Conservation (phyloP, 2,888 invertebrate species). For the Drosophila prolongata region DNA sequence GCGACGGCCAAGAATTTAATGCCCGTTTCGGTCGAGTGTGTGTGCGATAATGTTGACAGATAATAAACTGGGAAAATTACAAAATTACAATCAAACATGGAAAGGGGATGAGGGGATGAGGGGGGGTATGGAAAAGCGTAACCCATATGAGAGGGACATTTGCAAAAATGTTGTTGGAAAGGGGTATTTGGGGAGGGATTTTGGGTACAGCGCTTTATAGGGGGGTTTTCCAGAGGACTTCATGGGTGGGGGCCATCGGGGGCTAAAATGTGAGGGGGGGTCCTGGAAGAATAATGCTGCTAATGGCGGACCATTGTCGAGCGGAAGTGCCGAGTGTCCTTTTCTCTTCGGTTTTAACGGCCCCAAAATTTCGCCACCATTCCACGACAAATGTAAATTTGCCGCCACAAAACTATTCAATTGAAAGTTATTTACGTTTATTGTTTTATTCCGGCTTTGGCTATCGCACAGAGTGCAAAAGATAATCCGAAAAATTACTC, state of each 20-base stretch:
- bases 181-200: slow-evolving; percentile 1
- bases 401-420: slow-evolving; percentile 79
- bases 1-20: slow-evolving; percentile 71
- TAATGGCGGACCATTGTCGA: slow-evolving; percentile 75
- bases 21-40: slow-evolving; percentile 39
- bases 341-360: slow-evolving; percentile 44
- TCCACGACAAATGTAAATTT: slow-evolving; percentile 65
- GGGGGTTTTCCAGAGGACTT: slow-evolving; percentile 11
- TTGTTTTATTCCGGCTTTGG: slow-evolving; percentile 62
- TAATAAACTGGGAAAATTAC: slow-evolving; percentile 79
- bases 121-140: slow-evolving; percentile 1
- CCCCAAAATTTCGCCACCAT: slow-evolving; percentile 23
- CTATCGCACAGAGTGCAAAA: neutral
- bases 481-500: neutral
- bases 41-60: slow-evolving; percentile 79
- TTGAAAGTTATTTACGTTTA: slow-evolving; percentile 81
- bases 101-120: neutral
- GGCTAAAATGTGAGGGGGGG: neutral
- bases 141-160: slow-evolving; percentile 44
- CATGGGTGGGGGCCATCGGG: neutral
- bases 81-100: slow-evolving; percentile 74
- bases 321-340: slow-evolving; percentile 1
- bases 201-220: neutral
- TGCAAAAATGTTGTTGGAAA: slow-evolving; percentile 56
- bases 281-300: slow-evolving; percentile 49